Evolutionary conservation across 2,888 invertebrate genomes (phyloP).

Genomic region (Tetheella fluctuosa): DNA sequence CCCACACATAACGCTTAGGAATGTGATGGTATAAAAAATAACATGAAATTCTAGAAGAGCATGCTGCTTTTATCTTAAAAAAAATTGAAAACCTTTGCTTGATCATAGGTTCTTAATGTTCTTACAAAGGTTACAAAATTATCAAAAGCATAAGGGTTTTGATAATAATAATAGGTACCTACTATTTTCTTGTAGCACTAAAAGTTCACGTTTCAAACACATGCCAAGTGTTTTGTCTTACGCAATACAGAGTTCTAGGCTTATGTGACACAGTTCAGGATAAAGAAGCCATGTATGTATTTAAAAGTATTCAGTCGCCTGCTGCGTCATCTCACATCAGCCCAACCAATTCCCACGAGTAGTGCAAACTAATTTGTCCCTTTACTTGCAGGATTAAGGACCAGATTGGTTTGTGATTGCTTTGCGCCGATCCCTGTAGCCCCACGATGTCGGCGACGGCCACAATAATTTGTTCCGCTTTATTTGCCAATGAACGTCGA

Average conservation of each 20-base stretch:
- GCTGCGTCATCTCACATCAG: constrained; percentile 49
- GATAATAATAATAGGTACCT: neutral
- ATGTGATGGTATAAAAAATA: constrained; percentile 26
- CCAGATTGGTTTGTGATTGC: constrained; percentile 48
- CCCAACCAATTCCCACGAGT: constrained; percentile 55
- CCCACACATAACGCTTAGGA: constrained; percentile 23
- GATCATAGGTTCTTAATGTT: too few relatives aligned
- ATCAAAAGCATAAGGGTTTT: too few relatives aligned
- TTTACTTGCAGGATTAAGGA: constrained; percentile 37
- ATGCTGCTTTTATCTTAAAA: neutral
- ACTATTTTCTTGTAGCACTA: constrained; percentile 14
- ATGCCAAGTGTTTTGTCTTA: constrained; percentile 1
- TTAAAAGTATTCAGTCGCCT: constrained; percentile 38
- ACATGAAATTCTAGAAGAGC: neutral
- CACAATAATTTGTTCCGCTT: constrained; percentile 61
- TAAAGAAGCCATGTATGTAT: constrained; percentile 20
- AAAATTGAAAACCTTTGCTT: neutral
- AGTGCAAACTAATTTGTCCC: constrained; percentile 36
- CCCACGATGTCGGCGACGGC: constrained; percentile 34
- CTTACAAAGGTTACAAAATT: too few relatives aligned
- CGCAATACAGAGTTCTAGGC: neutral
- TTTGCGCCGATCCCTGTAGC: constrained; percentile 36
- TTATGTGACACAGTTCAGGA: constrained; percentile 27
- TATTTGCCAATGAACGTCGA: constrained; percentile 57
- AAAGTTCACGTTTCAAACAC: constrained; percentile 21